phyloP scores from a whole-genome alignment of 2,797 vertebrate genomes.

The Coccyzus lansbergi region DNA sequence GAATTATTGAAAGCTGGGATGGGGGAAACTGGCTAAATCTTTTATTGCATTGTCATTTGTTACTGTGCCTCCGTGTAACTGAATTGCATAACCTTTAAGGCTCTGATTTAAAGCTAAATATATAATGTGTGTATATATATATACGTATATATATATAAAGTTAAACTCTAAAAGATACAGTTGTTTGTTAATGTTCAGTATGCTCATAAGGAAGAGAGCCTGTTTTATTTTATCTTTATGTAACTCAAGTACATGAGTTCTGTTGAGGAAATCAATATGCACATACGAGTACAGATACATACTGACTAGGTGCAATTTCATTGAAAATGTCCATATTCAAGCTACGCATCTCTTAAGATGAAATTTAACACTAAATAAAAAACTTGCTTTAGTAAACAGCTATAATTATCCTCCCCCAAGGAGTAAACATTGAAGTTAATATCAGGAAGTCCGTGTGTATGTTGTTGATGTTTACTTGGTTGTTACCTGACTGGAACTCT shows the following conservation, averaged over 20 bases:
- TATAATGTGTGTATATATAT: no score
- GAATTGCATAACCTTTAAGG: not conserved
- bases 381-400: not conserved
- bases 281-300: not conserved
- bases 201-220: not conserved
- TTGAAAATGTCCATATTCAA: not conserved
- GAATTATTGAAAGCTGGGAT: not conserved
- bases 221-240: not conserved
- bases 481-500: not conserved
- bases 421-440: not conserved
- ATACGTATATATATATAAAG: no score
- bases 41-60: not conserved
- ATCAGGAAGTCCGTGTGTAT: rapidly evolving
- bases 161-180: not conserved
- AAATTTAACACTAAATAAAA: not conserved
- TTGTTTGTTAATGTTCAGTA: not conserved
- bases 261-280: not conserved
- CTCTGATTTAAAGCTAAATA: not conserved
- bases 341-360: not conserved
- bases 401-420: not conserved
- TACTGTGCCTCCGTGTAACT: not conserved
- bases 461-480: not conserved
- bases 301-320: not conserved
- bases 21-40: not conserved
- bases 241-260: not conserved